phyloP scores from a whole-genome alignment of 2,888 invertebrate species.

The Lydus trimaculatus region DNA sequence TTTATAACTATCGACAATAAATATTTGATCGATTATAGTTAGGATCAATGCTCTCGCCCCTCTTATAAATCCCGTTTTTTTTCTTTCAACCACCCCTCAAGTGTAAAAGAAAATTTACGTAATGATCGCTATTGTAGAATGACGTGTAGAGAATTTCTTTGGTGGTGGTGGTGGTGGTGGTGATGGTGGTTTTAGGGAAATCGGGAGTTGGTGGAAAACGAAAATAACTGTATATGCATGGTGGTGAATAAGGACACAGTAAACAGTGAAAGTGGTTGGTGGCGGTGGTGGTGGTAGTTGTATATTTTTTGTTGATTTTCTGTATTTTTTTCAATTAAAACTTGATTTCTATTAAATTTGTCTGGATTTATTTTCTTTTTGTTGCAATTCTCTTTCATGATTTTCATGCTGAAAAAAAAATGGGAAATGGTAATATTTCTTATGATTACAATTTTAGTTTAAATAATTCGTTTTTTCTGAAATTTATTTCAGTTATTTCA shows the following conservation, averaged over 20 bases:
- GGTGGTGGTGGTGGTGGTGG: neutral
- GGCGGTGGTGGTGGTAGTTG: constrained; percentile 36
- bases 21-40: neutral
- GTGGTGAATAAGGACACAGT: neutral
- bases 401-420: neutral
- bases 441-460: neutral
- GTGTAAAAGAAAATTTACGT: neutral
- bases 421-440: neutral
- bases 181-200: constrained; percentile 14
- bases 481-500: neutral
- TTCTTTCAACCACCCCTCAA: neutral
- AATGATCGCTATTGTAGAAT: too few species aligned
- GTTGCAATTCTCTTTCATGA: too few species aligned
- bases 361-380: neutral
- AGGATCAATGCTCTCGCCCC: constrained; percentile 6
- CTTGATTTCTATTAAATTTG: neutral
- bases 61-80: neutral
- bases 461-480: too few species aligned
- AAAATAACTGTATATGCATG: constrained; percentile 26
- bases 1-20: neutral
- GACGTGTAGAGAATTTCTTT: neutral
- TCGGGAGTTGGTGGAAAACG: constrained; percentile 40
- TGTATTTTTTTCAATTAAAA: constrained; percentile 15
- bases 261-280: constrained; percentile 34
- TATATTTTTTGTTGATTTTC: constrained; percentile 37